Percentiles rank a stretch among this genome's conserved stretches.
phyloP scores from a whole-genome alignment of 2,888 invertebrate genomes.

The Pristionchus arcanus region DNA sequence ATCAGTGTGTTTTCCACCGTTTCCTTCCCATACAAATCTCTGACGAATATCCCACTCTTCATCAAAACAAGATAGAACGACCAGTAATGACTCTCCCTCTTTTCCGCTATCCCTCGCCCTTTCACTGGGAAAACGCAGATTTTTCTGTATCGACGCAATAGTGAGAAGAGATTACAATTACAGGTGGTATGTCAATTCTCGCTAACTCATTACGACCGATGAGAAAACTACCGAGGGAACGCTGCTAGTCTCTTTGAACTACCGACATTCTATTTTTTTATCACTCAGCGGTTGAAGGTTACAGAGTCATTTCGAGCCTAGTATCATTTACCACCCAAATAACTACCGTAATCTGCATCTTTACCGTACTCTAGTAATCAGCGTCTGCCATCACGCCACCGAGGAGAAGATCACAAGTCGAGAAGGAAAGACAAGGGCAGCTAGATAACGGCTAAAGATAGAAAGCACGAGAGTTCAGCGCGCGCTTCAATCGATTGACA shows the following conservation, averaged over 20 bases:
- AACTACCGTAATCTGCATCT: background rate
- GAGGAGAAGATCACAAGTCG: background rate
- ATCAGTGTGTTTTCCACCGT: background rate
- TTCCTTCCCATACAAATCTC: background rate
- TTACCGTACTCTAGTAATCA: slow-evolving; percentile 12
- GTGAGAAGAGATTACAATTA: background rate
- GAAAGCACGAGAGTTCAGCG: background rate
- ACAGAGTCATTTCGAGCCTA: no score
- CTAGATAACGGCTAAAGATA: slow-evolving; percentile 4
- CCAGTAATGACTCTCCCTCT: background rate
- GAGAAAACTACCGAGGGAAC: background rate
- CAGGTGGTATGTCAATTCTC: background rate
- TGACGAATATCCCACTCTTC: background rate
- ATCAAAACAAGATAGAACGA: background rate
- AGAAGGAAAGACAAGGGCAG: background rate
- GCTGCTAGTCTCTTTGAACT: background rate
- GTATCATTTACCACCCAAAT: background rate
- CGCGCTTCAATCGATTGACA: background rate
- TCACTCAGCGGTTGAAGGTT: background rate
- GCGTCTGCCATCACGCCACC: background rate
- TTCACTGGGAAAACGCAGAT: background rate
- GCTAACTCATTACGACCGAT: background rate
- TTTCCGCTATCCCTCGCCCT: background rate
- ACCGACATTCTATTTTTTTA: background rate
- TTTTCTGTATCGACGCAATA: background rate